Base-by-base conservation (phyloP, 2,888 invertebrate genomes). In the Ophioninae sp. region DNA sequence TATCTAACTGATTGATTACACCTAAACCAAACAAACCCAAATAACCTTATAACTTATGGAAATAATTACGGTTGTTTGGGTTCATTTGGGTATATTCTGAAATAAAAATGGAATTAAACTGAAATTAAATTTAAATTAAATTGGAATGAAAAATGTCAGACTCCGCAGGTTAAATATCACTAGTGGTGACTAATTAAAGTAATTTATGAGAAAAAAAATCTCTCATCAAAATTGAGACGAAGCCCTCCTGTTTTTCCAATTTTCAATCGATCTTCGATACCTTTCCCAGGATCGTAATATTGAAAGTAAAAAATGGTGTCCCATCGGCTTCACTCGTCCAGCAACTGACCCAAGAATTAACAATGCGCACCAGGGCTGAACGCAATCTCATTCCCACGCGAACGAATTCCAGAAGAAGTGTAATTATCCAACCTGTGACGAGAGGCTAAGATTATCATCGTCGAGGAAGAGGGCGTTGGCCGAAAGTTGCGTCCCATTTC, bases 401-500 rank as follows among this genome's bases (percentile, higher is more conserved):
- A 41, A 17, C 65, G 22, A 81, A 71, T 61, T 67, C 39, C 63
- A 61, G n/a, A 59, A 58, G 63, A 41, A 51, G 67, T 23, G 17
- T 74, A 74, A 82, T 82, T 69, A 69, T 63, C 37, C 73, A 68
- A 63, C 13, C 30, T n/a, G 73, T 37, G 22, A 65, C 68, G 68
- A 37, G 68, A 64, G 69, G 63, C n/a, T 56, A 44, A 80, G 61
- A 59, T 65, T 59, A 56, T 68, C 39, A 64, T 23, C 13, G 23
- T 65, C 58, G 10, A 17, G 30, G n/a, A 37, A n/a, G 61, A 20
- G 44, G 59, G 75, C 56, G 67, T 63, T 58, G 73, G 64, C 69
- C 37, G 59, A 37, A 63, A 58, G 20, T 51, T 65, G 17, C 63
- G 73, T 81, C 74, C 56, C 59, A 22, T 75, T 83, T 83, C 74